Evolutionary conservation across 2,797 vertebrate genomes (phyloP), one percentile per base, ranked within the genome.

Genomic region (Delichon dasypus): DNA sequence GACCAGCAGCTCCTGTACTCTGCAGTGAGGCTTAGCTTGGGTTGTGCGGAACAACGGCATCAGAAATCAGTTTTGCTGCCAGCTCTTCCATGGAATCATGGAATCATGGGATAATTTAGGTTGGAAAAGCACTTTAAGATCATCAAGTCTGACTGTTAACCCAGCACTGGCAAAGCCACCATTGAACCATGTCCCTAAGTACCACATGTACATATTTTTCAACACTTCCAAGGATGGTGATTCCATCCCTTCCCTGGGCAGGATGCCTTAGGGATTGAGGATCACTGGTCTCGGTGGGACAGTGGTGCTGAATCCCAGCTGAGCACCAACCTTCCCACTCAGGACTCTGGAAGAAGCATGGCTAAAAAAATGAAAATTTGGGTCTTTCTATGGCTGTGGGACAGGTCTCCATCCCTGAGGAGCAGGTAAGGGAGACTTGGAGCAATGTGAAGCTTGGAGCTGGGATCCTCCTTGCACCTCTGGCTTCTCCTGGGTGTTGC

Each of bases 1-100:
- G 13, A 77, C 25, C 48, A n/a, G 76, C 27, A 64, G 22, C 34
- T 54, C 53, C 19, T 12, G 13, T 60, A 53, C 84, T 48, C 25
- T 47, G 25, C 54, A 9, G 1, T 1, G 45, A 17, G 9, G 4
- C 70, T 66, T 34, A 57, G 34, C 38, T 54, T 4, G 5, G 77
- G 40, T 74, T 77, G 11, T 27, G 45, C 0, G 8, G 54, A 62
- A 53, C 36, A 30, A 19, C 0, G 0, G 27, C 38, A 2, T 18
- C 50, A 85, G 44, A 68, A 87, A n/a, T 16, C 47, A 58, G 38
- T 38, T 87, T 44, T 27, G 19, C 67, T 82, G 81, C 67, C 67
- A 54, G 1, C 38, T 71, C 20, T 14, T 85, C 30, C 29, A 45
- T 68, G 79, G 60, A 87, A 82, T 42, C 30, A 30, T 25, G 36